Base-by-base conservation (phyloP, 2,888 invertebrate genomes). In the Ochropleura leucogaster region DNA sequence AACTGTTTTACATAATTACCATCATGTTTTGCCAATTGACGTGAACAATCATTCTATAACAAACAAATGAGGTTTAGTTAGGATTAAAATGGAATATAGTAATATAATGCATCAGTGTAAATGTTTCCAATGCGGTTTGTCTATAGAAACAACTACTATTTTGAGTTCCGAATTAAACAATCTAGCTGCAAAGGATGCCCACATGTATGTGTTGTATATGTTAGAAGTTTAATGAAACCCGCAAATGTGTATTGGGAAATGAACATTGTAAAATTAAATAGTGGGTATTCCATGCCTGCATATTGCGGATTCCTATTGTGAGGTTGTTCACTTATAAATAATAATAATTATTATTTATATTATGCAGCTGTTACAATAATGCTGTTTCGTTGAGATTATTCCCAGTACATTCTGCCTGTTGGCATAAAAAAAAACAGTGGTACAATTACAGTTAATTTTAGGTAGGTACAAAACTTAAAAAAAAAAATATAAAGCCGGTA, bases 81-180 rank as follows among this genome's bases (percentile, higher is more conserved):
- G 9, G 42, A 49, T 55, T 16, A 12, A 16, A 53, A 51, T 10
- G 14, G 44, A 80, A 51, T 7, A 10, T 16, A 40, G 18, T 63
- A 30, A 55, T 44, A 16, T 20, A 76, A 62, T 80, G 18, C 47
- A 75, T 75, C 53, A 66, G 40, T 62, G 40, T 12, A 8, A 47
- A 74, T 67, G 57, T 72, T 53, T 68, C 60, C 47, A 68, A 72
- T 78, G 57, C 2, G 55, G 80, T 72, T 42, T 46, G 47, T 65
- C 72, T 57, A 72, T 82, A 47, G 20, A 49, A 72, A 83, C 72
- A 66, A 72, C 47, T 68, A 64, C 82, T 71, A 62, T 83, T 72
- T 59, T 16, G 51, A 59, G 14, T 44, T 0, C 30, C 68, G 47
- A 79, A 79, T 69, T 72, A 66, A 62, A 20, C 68, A 67, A 59